phyloP scores from a whole-genome alignment of 2,888 invertebrate species.

The Mongoloraphidia duomilia region DNA sequence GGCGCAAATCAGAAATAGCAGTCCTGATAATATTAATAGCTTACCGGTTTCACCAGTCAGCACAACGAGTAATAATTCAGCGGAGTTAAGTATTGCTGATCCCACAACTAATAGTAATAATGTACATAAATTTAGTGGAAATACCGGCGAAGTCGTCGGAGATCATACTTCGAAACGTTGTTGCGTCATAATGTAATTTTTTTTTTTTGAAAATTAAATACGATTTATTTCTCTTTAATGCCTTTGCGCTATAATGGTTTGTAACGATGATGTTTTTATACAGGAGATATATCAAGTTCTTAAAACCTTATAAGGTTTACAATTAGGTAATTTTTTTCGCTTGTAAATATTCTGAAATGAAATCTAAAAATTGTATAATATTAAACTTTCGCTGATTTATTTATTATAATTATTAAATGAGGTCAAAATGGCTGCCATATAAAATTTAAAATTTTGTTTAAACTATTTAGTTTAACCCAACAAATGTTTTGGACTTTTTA shows the following conservation, averaged over 20 bases:
- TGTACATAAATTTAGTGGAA: constrained; percentile 51
- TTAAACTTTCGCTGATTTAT: too few species aligned
- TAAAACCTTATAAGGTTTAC: too few species aligned
- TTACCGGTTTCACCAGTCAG: constrained; percentile 25
- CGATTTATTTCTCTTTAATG: constrained; percentile 1
- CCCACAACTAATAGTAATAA: constrained; percentile 25
- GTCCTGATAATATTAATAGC: constrained; percentile 29
- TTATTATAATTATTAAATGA: too few species aligned
- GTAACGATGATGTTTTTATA: too few species aligned
- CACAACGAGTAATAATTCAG: constrained; percentile 21
- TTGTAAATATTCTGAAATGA: too few species aligned
- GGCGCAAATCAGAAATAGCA: constrained; percentile 61
- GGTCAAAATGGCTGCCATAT: too few species aligned
- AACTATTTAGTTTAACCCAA: too few species aligned
- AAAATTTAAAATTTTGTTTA: too few species aligned
- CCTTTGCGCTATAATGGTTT: background rate
- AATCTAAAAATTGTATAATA: too few species aligned
- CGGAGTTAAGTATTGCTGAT: constrained; percentile 26
- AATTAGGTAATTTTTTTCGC: too few species aligned
- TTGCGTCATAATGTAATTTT: constrained; percentile 53
- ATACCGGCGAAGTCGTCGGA: constrained; percentile 64
- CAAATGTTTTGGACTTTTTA: too few species aligned
- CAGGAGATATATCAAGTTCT: too few species aligned
- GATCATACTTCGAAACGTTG: constrained; percentile 57
- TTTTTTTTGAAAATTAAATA: constrained; percentile 4